Conservation (phyloP, 2,888 invertebrate genomes). For the Volucella inanis region DNA sequence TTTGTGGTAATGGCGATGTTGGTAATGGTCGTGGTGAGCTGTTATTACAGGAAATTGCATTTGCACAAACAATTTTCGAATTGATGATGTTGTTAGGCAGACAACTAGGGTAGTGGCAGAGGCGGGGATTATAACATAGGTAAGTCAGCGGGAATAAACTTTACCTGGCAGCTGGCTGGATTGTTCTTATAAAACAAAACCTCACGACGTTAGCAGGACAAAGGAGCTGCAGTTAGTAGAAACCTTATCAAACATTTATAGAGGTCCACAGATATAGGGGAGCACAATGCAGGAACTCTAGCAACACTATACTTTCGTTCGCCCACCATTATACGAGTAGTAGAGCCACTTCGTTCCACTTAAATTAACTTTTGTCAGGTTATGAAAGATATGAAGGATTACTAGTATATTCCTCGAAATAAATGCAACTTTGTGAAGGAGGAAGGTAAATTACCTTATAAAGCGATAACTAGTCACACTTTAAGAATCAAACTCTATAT, state of each 20-base stretch:
- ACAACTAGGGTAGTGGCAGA: neutral
- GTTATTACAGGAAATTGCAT: constrained; percentile 75
- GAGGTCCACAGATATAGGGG: neutral
- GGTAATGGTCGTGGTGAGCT: constrained; percentile 71
- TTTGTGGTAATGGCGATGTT: constrained; percentile 72
- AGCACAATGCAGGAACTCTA: neutral
- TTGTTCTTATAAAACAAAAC: constrained; percentile 59
- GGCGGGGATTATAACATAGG: neutral
- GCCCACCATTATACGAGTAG: no score
- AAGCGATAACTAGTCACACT: no score
- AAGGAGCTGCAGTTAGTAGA: constrained; percentile 33
- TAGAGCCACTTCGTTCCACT: no score
- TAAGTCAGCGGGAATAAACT: constrained; percentile 8
- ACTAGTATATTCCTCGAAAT: no score
- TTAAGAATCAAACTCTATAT: no score
- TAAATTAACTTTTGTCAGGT: no score
- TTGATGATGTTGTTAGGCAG: constrained; percentile 65
- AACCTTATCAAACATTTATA: constrained; percentile 45
- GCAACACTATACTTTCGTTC: neutral
- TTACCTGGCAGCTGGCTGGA: constrained; percentile 18
- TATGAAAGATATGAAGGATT: no score
- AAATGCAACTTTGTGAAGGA: no score
- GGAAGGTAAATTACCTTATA: no score
- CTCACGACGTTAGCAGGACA: constrained; percentile 33
- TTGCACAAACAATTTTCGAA: constrained; percentile 74